Conservation (phyloP, 2,888 invertebrate genomes). For the Graphium colonna region DNA sequence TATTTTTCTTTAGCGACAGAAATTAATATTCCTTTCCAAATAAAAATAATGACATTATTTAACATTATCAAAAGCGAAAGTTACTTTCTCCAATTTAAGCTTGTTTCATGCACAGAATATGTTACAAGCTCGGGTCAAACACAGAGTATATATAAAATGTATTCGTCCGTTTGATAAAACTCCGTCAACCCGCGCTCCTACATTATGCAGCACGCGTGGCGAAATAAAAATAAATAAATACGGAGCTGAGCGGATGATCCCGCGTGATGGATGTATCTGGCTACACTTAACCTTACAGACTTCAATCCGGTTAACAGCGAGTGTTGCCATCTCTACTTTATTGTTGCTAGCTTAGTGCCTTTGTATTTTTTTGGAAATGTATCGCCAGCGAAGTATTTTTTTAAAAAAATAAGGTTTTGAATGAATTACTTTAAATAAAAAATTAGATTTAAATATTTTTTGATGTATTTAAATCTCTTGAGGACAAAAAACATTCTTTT, state of each 20-base stretch:
- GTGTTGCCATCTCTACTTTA: constrained; percentile 1
- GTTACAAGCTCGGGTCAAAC: background rate
- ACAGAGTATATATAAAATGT: background rate
- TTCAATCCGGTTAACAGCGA: constrained; percentile 20
- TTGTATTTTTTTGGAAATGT: too few species aligned
- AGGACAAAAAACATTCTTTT: too few species aligned
- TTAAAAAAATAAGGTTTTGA: too few species aligned
- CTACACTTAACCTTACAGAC: constrained; percentile 11
- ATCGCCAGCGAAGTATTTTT: too few species aligned
- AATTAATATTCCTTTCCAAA: too few species aligned
- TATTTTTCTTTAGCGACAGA: too few species aligned
- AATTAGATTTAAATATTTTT: too few species aligned
- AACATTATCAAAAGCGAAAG: too few species aligned
- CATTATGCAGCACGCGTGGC: constrained; percentile 8
- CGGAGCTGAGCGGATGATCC: constrained; percentile 44
- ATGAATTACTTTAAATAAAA: too few species aligned
- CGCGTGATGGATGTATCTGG: constrained; percentile 46
- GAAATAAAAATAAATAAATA: constrained; percentile 44
- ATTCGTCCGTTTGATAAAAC: background rate
- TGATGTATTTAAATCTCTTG: too few species aligned
- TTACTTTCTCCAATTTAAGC: too few species aligned
- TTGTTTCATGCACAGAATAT: background rate
- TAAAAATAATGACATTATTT: too few species aligned
- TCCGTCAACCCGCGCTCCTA: background rate
- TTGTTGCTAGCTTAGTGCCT: background rate